Evolutionary conservation across 2,113 vertebrate genomes (phyloP), one percentile per base, ranked within the genome.

Genomic region (Nycticryphes semicollaris): DNA sequence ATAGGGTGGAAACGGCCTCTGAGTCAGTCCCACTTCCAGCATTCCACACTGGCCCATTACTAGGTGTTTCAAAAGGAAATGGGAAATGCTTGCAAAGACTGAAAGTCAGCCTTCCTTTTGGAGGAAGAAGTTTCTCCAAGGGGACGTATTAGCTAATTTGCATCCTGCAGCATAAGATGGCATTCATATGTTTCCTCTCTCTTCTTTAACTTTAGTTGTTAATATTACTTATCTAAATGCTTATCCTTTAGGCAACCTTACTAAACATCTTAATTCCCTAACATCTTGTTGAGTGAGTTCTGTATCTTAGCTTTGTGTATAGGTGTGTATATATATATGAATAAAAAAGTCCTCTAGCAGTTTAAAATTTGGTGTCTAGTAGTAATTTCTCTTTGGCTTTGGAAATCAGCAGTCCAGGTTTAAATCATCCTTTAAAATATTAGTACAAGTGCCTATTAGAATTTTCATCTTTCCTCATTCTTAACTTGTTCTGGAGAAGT

Each of bases 231-330:
- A 84, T 7, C 39, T 62, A 68, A 94, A 75, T 75, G 76, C 85
- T 95, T 95, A 47, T 78, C 11, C 35, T 84, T 53, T 53, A 90
- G 70, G 47, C 78, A 83, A 11, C 56, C 72, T 74, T 90, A 84
- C 79, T 95, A 93, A 97, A 93, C 35, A 56, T 72, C 69, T 84
- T 90, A 88, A 84, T 92, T 92, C 43, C 53, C 45, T 94, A 96
- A 96, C 56, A 63, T 93, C 79, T 83, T 87, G 14, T 77, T 85
- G 56, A 79, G 54, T 39, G 56, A 73, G 41, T 86, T 86, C 62
- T 87, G 33, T 88, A 51, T 84, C 45, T 64, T 88, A 84, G 50
- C 54, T 94, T 90, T 51, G 43, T 59, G 56, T 57, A 12, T 56
- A 6, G 19, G 9, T 28, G 3, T 31, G 31, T 33, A 57, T 22